Evolutionary conservation across 2,797 vertebrate species (phyloP).

Genomic region (Urosaurus nigricauda): DNA sequence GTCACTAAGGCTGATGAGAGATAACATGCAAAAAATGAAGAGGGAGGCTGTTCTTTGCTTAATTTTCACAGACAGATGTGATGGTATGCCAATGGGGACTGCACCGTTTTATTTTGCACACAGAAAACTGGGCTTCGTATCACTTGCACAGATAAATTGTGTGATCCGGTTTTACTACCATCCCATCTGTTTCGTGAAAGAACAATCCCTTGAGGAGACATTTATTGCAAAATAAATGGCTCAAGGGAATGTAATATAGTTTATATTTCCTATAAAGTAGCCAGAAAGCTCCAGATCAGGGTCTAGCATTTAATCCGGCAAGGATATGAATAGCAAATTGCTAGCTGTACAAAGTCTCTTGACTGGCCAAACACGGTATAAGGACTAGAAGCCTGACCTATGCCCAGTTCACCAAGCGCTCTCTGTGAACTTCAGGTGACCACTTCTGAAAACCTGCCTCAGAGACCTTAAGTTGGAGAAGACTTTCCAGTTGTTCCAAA

Average conservation of each 20-base stretch:
- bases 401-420: not conserved
- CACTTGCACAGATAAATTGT: not conserved
- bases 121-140: too few species aligned
- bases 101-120: too few species aligned
- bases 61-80: not conserved
- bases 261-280: not conserved
- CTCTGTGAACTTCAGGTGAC: not conserved
- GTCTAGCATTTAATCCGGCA: not conserved
- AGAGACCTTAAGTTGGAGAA: not conserved
- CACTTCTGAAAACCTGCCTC: not conserved
- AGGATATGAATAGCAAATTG: not conserved
- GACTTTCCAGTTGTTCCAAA: too few species aligned
- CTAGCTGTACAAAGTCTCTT: not conserved
- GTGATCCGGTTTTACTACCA: too few species aligned
- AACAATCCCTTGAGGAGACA: not conserved
- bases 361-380: too few species aligned
- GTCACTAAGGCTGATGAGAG: not conserved
- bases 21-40: not conserved
- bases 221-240: not conserved
- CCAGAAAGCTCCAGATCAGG: not conserved
- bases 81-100: too few species aligned
- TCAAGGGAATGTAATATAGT: not conserved
- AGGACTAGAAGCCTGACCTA: too few species aligned
- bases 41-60: not conserved
- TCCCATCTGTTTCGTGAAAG: too few species aligned